Conservation (phyloP, 2,888 invertebrate species). For the Folsomia manolachei region DNA sequence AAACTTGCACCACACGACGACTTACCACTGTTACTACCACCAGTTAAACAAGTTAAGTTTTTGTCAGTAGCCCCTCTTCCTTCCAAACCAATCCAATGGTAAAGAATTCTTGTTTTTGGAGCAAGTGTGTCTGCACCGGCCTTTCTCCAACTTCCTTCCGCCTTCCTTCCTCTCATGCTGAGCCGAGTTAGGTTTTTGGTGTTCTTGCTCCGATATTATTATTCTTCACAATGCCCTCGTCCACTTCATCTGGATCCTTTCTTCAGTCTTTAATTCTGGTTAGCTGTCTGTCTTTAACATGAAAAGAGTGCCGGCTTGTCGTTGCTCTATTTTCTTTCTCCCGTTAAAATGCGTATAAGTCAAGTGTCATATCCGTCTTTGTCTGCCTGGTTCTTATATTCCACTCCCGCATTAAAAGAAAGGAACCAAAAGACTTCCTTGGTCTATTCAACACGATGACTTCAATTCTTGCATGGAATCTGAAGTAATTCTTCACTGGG, state of each 20-base stretch:
- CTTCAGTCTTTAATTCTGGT: conserved; percentile 30
- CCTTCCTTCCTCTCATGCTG: neutral
- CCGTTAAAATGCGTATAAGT: conserved; percentile 21
- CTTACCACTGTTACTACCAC: too few relatives aligned
- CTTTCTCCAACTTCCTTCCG: conserved; percentile 9
- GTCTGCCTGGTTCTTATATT: neutral
- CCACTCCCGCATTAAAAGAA: neutral
- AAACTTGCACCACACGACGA: neutral
- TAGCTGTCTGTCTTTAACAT: neutral
- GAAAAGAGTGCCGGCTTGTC: conserved; percentile 17
- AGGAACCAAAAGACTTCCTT: too few relatives aligned
- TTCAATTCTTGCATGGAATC: neutral
- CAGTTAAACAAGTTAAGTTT: conserved; percentile 5
- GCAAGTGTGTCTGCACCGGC: neutral
- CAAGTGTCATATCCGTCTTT: conserved; percentile 19
- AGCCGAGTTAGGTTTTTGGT: neutral
- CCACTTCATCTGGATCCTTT: conserved; percentile 38
- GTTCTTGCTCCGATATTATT: conserved; percentile 4
- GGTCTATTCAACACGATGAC: neutral
- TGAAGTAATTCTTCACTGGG: neutral
- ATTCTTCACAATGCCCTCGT: conserved; percentile 36
- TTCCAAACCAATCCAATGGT: too few relatives aligned
- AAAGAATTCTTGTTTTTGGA: neutral
- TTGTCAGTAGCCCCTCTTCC: conserved; percentile 5
- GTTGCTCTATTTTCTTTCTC: conserved; percentile 16